Evolutionary conservation across 2,797 vertebrate genomes (phyloP).

Genomic region (Cyprinella venusta): DNA sequence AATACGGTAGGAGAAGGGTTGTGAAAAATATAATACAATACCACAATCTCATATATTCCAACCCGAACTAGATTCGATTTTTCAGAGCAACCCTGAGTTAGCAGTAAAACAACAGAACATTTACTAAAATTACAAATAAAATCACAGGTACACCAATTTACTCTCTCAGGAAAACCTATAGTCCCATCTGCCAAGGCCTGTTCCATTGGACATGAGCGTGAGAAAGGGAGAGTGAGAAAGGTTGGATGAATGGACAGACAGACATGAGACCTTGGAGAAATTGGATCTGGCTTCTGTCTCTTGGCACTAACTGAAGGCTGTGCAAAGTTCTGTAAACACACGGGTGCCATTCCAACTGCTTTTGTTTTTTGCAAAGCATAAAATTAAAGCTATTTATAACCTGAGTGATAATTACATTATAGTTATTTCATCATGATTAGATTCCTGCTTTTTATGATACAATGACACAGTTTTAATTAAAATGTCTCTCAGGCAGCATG

Average conservation of each 20-base stretch:
- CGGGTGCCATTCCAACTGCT: conserved; percentile 68
- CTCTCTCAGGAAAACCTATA: not conserved
- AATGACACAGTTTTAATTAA: conserved; percentile 80
- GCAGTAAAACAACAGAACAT: not conserved
- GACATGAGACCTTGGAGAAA: conserved; percentile 70
- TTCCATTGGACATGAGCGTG: conserved; percentile 61
- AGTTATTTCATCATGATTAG: conserved; percentile 77
- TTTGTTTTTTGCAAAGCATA: conserved; percentile 72
- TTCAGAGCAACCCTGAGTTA: not conserved
- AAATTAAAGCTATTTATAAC: conserved; percentile 82
- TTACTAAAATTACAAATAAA: conserved; percentile 10
- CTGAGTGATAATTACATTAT: conserved; percentile 79
- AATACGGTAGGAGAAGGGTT: not conserved
- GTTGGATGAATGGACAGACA: conserved; percentile 72
- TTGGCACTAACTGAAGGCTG: conserved; percentile 69
- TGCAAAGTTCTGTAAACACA: conserved; percentile 73
- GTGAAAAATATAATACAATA: not conserved
- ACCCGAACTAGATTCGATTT: not conserved
- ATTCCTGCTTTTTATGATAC: conserved; percentile 77
- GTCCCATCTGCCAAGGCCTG: not conserved
- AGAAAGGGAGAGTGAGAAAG: conserved; percentile 64
- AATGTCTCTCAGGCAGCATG: conserved; percentile 70
- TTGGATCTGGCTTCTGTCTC: conserved; percentile 74
- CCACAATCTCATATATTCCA: not conserved
- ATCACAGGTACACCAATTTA: conserved; percentile 16